Evolutionary conservation across 1,140 invertebrate genomes (phyloP).

Genomic region (Chelonus insularis): DNA sequence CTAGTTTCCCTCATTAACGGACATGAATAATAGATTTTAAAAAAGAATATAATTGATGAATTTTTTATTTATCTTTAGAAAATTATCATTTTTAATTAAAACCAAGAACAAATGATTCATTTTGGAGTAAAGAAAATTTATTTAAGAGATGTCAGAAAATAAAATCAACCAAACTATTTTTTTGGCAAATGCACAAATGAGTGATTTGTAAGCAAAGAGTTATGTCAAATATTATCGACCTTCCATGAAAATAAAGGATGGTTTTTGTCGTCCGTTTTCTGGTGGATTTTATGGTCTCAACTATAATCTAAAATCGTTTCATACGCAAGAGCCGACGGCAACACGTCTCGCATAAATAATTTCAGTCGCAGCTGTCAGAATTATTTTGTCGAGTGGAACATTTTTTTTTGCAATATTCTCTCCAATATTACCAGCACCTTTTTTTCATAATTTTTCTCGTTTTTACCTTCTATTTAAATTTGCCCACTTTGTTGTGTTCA

Average conservation of each 20-base stretch:
- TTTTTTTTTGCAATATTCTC: constrained; percentile 33
- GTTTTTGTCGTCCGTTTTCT: background rate
- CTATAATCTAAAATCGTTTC: constrained; percentile 3
- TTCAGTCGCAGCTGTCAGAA: constrained; percentile 46
- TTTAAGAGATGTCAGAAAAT: too few relatives aligned
- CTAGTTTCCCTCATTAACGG: too few relatives aligned
- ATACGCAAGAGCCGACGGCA: constrained; percentile 16
- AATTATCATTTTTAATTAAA: too few relatives aligned
- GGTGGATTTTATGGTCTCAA: constrained; percentile 16
- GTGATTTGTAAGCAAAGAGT: constrained; percentile 10
- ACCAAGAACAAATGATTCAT: too few relatives aligned
- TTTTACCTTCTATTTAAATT: background rate
- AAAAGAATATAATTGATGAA: too few relatives aligned
- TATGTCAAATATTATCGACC: background rate
- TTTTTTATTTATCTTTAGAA: too few relatives aligned
- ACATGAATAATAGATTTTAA: too few relatives aligned
- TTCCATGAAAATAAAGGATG: background rate
- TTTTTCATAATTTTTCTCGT: background rate
- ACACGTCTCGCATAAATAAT: constrained; percentile 37
- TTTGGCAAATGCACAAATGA: background rate
- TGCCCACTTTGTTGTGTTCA: background rate
- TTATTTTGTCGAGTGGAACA: constrained; percentile 42
- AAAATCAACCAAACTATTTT: too few relatives aligned
- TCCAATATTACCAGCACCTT: background rate
- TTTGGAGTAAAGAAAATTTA: too few relatives aligned